These are phyloP conservation scores for Xylophagus ater DNA, from an alignment of 2,888 invertebrate species.

Conservation along the genomic window DNA sequence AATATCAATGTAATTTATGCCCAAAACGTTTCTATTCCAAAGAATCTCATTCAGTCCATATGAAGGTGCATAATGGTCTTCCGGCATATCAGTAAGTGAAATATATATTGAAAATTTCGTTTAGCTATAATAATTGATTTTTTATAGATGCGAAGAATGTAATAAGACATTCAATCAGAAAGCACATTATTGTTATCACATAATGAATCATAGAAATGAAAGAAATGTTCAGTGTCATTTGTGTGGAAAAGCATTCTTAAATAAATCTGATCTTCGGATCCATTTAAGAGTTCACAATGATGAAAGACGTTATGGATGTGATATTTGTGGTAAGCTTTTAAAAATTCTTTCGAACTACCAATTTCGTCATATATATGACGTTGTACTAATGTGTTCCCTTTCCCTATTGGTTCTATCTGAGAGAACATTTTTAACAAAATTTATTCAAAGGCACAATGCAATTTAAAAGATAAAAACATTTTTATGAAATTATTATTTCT, in stretches of 20 bases:
- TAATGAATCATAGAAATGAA: conserved; percentile 24
- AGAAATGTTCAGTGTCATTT: conserved; percentile 25
- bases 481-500: not conserved
- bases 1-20: conserved; percentile 20
- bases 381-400: too few species aligned
- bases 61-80: conserved; percentile 22
- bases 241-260: conserved; percentile 24
- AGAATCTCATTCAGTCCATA: conserved; percentile 21
- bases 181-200: conserved; percentile 23
- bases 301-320: conserved; percentile 25
- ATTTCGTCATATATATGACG: too few species aligned
- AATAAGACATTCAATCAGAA: conserved; percentile 7
- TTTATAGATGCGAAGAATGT: conserved; percentile 12
- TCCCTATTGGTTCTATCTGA: too few species aligned
- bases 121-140: conserved; percentile 7
- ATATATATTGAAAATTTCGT: not conserved
- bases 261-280: conserved; percentile 24
- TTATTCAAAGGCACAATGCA: not conserved
- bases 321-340: conserved; percentile 24
- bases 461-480: not conserved
- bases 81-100: conserved; percentile 20
- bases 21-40: conserved; percentile 19
- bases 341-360: not conserved
- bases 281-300: conserved; percentile 24
- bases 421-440: too few species aligned